phyloP scores from a whole-genome alignment of 2,797 vertebrate species.

The Mus spretus region DNA sequence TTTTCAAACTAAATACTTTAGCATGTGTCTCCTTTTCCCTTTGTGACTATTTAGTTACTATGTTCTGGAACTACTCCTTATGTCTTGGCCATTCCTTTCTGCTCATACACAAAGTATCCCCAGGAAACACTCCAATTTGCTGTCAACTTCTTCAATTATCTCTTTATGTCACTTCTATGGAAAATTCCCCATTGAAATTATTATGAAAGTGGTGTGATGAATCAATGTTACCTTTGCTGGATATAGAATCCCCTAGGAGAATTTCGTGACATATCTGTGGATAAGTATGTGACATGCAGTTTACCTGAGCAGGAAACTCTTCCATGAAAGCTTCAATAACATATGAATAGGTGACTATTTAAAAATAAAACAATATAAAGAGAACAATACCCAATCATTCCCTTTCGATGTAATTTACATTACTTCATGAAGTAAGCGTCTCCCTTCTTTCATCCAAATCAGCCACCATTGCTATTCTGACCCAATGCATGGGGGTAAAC shows the following conservation, averaged over 20 bases:
- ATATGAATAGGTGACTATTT: too few species aligned
- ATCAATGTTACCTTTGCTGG: too few species aligned
- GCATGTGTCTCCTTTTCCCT: background rate
- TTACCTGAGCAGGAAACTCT: background rate
- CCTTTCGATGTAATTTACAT: too few species aligned
- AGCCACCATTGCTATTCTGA: background rate
- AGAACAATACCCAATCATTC: background rate
- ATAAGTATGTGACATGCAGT: background rate
- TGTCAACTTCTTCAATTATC: background rate
- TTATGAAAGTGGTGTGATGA: background rate
- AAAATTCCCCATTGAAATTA: background rate
- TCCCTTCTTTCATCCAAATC: background rate
- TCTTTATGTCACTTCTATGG: background rate
- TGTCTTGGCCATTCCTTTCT: background rate
- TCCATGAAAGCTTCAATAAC: background rate
- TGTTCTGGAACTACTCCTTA: background rate
- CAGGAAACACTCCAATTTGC: background rate
- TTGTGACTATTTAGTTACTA: background rate
- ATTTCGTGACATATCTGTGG: too few species aligned
- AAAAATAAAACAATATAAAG: background rate
- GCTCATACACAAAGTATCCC: background rate
- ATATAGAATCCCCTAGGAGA: background rate
- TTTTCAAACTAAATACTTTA: constrained; percentile 33
- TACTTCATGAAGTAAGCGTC: background rate
- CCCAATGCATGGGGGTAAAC: background rate